A percentile compares a stretch with the other conserved stretches of the same genome.
Conservation (phyloP, 1,140 invertebrate genomes). For the Drosophila rhopaloa region DNA sequence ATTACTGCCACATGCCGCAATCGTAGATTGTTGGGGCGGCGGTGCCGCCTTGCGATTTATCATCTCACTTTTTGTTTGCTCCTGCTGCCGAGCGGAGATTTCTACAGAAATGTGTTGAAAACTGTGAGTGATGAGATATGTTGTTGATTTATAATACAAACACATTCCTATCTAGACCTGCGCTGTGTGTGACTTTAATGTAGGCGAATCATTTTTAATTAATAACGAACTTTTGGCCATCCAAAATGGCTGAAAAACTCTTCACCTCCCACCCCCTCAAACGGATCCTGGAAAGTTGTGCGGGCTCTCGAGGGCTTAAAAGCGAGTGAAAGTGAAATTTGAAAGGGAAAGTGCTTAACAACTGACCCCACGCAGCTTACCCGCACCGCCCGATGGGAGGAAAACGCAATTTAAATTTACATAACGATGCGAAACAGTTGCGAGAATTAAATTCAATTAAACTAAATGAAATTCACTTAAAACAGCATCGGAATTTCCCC, state of each 20-base stretch:
- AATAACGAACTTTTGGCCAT: constrained; percentile 32
- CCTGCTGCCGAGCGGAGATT: constrained; percentile 5
- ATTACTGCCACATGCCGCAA: constrained; percentile 58
- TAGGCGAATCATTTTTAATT: constrained; percentile 47
- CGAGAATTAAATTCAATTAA: constrained; percentile 66
- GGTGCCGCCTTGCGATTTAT: constrained; percentile 48
- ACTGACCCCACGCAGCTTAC: constrained; percentile 13
- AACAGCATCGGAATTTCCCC: constrained; percentile 29
- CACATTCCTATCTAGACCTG: constrained; percentile 11
- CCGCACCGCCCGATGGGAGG: neutral
- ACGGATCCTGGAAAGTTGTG: constrained; percentile 8
- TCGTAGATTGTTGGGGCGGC: constrained; percentile 35
- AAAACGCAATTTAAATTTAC: constrained; percentile 51
- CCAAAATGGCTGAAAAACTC: constrained; percentile 23
- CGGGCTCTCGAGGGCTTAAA: constrained; percentile 35
- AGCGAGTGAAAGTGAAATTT: constrained; percentile 43
- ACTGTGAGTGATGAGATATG: constrained; percentile 53
- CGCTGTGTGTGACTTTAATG: constrained; percentile 27
- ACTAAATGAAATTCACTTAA: constrained; percentile 60
- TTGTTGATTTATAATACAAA: constrained; percentile 58
- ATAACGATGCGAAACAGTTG: constrained; percentile 57
- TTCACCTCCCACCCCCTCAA: neutral
- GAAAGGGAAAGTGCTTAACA: constrained; percentile 38
- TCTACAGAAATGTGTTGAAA: constrained; percentile 45
- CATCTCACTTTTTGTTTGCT: constrained; percentile 54